Conservation (phyloP, 2,888 invertebrate genomes). For the Opisthograptis luteolata region DNA sequence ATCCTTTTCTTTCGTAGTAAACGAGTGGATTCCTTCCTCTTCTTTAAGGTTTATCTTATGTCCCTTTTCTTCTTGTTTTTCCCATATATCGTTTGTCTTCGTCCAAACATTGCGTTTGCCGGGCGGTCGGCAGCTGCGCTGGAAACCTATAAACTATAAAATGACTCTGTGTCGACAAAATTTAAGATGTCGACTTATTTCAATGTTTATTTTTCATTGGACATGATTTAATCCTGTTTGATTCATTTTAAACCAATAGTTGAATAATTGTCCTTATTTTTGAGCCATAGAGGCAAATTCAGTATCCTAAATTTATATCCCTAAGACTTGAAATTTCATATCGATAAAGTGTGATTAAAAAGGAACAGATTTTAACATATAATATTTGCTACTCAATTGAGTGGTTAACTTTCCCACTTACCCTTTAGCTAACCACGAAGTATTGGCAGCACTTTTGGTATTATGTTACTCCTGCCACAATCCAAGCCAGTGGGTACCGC, state of each 20-base stretch:
- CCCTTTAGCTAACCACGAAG: conserved; percentile 49
- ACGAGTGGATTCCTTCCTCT: conserved; percentile 67
- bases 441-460: conserved; percentile 50
- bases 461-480: conserved; percentile 53
- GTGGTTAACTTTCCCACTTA: conserved; percentile 22
- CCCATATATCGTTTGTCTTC: conserved; percentile 77
- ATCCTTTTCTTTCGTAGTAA: conserved; percentile 67
- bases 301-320: neutral
- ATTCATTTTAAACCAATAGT: neutral
- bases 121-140: conserved; percentile 77
- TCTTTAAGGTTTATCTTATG: conserved; percentile 67
- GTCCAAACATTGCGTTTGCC: conserved; percentile 79
- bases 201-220: neutral
- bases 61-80: conserved; percentile 74
- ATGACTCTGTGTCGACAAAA: conserved; percentile 72
- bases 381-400: conserved; percentile 33
- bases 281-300: too few relatives aligned
- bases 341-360: neutral
- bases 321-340: too few relatives aligned
- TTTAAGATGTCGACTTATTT: conserved; percentile 44
- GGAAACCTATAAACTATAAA: conserved; percentile 79
- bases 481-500: conserved; percentile 39
- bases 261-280: too few relatives aligned
- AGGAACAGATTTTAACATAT: neutral
- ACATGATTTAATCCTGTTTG: neutral